Conservation (phyloP, 2,888 invertebrate species). For the Timema cristinae region DNA sequence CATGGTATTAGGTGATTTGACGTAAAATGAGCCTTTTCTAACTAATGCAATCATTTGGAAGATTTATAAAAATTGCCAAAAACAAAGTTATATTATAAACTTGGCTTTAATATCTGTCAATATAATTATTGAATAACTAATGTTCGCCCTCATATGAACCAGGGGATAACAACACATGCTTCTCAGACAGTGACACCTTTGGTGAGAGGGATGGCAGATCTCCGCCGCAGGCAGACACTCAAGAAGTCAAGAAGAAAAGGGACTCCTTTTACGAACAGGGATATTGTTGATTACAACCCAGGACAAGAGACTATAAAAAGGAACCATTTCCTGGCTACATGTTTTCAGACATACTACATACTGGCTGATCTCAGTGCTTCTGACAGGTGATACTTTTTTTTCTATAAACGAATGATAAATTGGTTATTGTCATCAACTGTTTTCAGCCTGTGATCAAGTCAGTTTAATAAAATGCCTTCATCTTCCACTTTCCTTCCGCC, state of each 20-base stretch:
- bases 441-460: too few species aligned
- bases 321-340: conserved; percentile 46
- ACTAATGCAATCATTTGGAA: too few species aligned
- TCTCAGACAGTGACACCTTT: conserved; percentile 24
- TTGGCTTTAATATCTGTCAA: too few species aligned
- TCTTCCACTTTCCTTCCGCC: too few species aligned
- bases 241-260: conserved; percentile 34
- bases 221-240: conserved; percentile 28
- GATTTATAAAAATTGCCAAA: too few species aligned
- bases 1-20: too few species aligned
- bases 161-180: conserved; percentile 29
- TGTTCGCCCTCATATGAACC: conserved; percentile 17
- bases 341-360: conserved; percentile 43
- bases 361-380: conserved; percentile 44
- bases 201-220: conserved; percentile 28
- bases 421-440: too few species aligned
- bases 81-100: too few species aligned
- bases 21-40: too few species aligned
- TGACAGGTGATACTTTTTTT: conserved; percentile 35
- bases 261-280: conserved; percentile 41
- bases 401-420: too few species aligned
- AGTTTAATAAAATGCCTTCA: too few species aligned
- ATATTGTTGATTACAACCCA: conserved; percentile 40
- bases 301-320: conserved; percentile 37
- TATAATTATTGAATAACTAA: too few species aligned